These are phyloP conservation scores for Eonycteris spelaea DNA, from an alignment of 2,113 vertebrate genomes.

Conservation along the genomic window DNA sequence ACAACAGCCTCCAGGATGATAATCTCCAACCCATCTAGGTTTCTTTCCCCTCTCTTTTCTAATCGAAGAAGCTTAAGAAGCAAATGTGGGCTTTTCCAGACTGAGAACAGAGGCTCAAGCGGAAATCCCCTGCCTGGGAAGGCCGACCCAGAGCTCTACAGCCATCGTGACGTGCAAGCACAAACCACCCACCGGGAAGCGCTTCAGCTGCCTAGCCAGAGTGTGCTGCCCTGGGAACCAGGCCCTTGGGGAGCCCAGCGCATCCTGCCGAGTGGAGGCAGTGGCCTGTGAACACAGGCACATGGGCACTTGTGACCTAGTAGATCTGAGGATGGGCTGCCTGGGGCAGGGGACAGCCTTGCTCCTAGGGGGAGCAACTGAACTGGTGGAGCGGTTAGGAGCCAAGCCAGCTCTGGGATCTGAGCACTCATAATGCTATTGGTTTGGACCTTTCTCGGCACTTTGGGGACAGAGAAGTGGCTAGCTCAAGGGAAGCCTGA, in stretches of 20 bases:
- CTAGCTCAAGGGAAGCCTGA: not conserved
- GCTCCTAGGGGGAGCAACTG: not conserved
- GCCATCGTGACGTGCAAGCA: not conserved
- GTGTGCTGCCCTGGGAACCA: not conserved
- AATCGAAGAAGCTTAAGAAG: constrained; percentile 72
- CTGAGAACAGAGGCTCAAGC: not conserved
- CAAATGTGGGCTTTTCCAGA: constrained; percentile 66
- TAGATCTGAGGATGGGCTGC: not conserved
- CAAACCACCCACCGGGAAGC: not conserved
- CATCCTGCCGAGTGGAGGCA: not conserved
- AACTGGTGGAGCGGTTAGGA: not conserved
- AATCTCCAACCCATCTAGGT: not conserved
- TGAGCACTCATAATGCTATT: not conserved
- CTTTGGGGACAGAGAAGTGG: not conserved
- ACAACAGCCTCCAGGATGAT: not conserved
- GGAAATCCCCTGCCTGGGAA: not conserved
- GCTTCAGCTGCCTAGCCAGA: not conserved
- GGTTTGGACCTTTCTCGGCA: not conserved
- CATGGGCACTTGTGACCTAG: not conserved
- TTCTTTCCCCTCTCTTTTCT: not conserved
- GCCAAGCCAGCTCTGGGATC: not conserved
- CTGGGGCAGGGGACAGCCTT: not conserved
- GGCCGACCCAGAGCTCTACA: not conserved
- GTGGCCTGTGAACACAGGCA: not conserved
- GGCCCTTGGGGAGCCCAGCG: fast-evolving